Conservation (phyloP, 1,140 invertebrate genomes). For the Drosophila burlai region DNA sequence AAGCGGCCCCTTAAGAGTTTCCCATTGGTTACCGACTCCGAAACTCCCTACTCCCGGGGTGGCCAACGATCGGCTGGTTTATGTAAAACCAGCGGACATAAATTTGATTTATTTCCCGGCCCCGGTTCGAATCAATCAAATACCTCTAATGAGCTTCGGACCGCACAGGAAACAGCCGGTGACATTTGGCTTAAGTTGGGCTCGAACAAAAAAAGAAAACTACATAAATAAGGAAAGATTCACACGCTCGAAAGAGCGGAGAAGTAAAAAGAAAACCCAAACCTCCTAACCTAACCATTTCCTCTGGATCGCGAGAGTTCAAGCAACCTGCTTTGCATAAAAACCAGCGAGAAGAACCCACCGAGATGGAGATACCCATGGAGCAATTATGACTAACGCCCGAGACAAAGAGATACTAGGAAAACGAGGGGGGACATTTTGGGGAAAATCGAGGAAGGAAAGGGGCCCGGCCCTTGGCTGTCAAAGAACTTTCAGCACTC, state of each 20-base stretch:
- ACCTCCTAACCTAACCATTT: constrained; percentile 1
- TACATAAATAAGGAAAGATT: constrained; percentile 39
- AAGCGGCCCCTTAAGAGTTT: constrained; percentile 23
- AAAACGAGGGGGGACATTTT: background rate
- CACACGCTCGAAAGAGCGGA: constrained; percentile 58
- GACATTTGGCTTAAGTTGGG: constrained; percentile 61
- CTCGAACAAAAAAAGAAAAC: background rate
- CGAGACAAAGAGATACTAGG: constrained; percentile 60
- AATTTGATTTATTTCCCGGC: constrained; percentile 77
- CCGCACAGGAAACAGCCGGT: constrained; percentile 63
- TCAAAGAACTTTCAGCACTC: constrained; percentile 75
- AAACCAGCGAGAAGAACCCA: constrained; percentile 24
- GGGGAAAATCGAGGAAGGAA: background rate
- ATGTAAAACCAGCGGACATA: constrained; percentile 59
- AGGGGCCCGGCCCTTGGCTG: constrained; percentile 37
- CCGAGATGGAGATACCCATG: constrained; percentile 34
- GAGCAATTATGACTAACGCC: constrained; percentile 75
- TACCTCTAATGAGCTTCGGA: constrained; percentile 48
- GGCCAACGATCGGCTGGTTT: constrained; percentile 27
- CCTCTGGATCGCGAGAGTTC: constrained; percentile 49
- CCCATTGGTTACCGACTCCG: constrained; percentile 16
- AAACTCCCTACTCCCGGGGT: constrained; percentile 1
- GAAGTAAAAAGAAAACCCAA: constrained; percentile 9
- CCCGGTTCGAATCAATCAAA: constrained; percentile 69
- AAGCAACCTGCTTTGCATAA: constrained; percentile 66